phyloP scores from a whole-genome alignment of 2,888 invertebrate species.

The Pyrochroa serraticornis region DNA sequence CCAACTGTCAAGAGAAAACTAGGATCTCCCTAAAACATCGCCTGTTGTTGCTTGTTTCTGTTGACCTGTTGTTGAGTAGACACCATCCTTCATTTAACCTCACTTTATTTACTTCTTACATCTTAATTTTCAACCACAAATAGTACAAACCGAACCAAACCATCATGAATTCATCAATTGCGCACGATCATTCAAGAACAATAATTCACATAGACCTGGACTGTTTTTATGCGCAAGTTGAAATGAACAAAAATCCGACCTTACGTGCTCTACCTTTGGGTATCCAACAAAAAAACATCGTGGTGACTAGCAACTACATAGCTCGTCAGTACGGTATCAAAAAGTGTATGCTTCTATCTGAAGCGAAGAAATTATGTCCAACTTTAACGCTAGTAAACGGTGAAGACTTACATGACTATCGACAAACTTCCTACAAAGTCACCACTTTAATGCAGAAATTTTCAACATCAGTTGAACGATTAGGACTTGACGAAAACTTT shows the following conservation, averaged over 20 bases:
- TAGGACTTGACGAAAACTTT: constrained; percentile 86
- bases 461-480: constrained; percentile 76
- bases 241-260: constrained; percentile 75
- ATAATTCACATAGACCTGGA: constrained; percentile 84
- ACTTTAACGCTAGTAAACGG: constrained; percentile 77
- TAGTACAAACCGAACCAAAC: too few relatives aligned
- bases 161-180: too few relatives aligned
- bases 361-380: constrained; percentile 76
- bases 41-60: too few relatives aligned
- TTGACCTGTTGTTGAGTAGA: too few relatives aligned
- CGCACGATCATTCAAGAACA: constrained; percentile 65
- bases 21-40: too few relatives aligned
- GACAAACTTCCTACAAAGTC: constrained; percentile 78
- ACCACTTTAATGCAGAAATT: constrained; percentile 73
- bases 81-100: too few relatives aligned
- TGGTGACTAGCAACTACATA: constrained; percentile 85
- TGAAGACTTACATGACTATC: constrained; percentile 82
- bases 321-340: constrained; percentile 77
- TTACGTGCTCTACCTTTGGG: constrained; percentile 73
- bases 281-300: constrained; percentile 82
- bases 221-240: constrained; percentile 87
- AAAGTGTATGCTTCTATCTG: constrained; percentile 79
- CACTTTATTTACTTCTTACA: too few relatives aligned
- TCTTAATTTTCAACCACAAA: too few relatives aligned
- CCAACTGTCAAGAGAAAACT: too few relatives aligned